Evolutionary conservation across 2,888 invertebrate species (phyloP).

Genomic region (Eurytoma californica): DNA sequence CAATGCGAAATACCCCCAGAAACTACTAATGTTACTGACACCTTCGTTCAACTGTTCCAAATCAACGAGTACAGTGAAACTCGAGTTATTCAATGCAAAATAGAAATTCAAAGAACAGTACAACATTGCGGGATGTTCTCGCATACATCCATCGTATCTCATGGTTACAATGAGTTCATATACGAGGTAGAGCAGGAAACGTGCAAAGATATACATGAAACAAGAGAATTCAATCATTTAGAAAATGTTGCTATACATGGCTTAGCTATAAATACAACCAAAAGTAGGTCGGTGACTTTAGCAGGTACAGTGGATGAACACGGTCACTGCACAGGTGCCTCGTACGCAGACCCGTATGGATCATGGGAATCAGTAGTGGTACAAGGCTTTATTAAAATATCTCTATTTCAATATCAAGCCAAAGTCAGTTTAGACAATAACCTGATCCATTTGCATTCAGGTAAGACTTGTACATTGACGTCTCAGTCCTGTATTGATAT

Average conservation of each 20-base stretch:
- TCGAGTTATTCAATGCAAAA: neutral
- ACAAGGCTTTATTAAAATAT: neutral
- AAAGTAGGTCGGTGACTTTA: neutral
- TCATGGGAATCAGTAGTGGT: conserved; percentile 17
- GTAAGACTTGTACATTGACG: conserved; percentile 6
- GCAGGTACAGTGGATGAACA: neutral
- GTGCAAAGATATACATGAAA: neutral
- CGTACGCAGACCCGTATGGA: conserved; percentile 27
- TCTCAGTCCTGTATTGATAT: conserved; percentile 14
- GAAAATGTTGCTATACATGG: no score
- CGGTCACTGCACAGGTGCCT: neutral
- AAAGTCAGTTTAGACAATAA: neutral
- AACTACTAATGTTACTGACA: neutral
- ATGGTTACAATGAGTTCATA: neutral
- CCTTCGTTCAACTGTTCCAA: neutral
- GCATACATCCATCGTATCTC: neutral
- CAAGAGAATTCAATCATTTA: no score
- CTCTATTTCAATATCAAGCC: neutral
- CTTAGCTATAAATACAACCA: no score
- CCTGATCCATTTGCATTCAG: neutral
- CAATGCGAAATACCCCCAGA: neutral
- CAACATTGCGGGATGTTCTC: neutral
- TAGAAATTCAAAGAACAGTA: neutral
- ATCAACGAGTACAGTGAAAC: neutral
- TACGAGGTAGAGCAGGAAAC: neutral